phyloP scores from a whole-genome alignment of 2,888 invertebrate genomes.

The Dynastes tityus region DNA sequence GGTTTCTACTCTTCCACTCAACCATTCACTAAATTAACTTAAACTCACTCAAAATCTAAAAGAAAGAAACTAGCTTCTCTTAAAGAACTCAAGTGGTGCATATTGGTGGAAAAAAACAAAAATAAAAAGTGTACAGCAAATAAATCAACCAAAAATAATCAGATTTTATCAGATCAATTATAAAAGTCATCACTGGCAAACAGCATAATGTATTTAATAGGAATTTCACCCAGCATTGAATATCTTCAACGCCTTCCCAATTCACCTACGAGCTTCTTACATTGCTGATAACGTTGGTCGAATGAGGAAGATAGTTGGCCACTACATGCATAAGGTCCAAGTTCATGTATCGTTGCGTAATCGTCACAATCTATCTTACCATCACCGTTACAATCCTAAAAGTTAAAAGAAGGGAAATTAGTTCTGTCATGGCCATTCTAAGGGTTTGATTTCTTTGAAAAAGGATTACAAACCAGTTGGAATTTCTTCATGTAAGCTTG shows the following conservation, averaged over 20 bases:
- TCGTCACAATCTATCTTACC: conserved; percentile 86
- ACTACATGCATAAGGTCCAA: conserved; percentile 84
- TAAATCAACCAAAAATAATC: conserved; percentile 14
- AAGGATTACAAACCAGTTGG: conserved; percentile 75
- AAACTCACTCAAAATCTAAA: no score
- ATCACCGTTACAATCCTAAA: conserved; percentile 87
- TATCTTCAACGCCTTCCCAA: conserved; percentile 24
- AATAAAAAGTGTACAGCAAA: not conserved
- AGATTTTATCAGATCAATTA: conserved; percentile 3
- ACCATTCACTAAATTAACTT: no score
- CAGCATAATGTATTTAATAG: no score
- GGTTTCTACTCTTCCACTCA: no score
- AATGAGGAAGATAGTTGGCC: conserved; percentile 77
- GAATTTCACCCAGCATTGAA: not conserved
- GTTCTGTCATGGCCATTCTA: no score
- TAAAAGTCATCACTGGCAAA: not conserved
- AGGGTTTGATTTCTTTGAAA: not conserved
- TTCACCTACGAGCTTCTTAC: conserved; percentile 73
- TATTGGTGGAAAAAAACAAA: no score
- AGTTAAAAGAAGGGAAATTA: conserved; percentile 55
- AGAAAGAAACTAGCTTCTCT: no score
- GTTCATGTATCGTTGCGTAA: conserved; percentile 85
- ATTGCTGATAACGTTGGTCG: conserved; percentile 77
- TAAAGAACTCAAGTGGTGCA: no score
- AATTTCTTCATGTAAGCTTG: conserved; percentile 88